Evolutionary conservation across 2,888 invertebrate genomes (phyloP).

Genomic region (Drosophila neonasuta): DNA sequence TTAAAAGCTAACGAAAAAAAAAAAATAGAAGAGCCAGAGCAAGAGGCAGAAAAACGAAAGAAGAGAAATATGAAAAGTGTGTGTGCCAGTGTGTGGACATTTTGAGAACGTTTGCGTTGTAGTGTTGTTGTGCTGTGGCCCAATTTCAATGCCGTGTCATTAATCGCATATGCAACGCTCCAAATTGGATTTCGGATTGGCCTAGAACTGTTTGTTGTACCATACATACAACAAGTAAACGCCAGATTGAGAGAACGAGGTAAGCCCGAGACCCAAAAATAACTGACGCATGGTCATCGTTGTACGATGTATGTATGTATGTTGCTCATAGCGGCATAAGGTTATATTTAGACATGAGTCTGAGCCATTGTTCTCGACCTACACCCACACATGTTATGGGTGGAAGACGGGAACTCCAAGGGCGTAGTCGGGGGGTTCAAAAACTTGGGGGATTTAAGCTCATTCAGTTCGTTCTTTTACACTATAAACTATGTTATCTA

Average conservation of each 20-base stretch:
- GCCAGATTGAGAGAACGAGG: conserved; percentile 41
- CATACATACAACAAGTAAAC: conserved; percentile 1
- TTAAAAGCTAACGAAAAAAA: conserved; percentile 17
- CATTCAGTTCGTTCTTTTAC: background rate
- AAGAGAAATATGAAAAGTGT: conserved; percentile 42
- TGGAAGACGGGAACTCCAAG: background rate
- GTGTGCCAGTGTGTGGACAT: conserved; percentile 46
- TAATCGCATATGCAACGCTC: conserved; percentile 55
- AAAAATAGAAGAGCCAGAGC: background rate
- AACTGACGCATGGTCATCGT: conserved; percentile 38
- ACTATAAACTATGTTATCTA: no score
- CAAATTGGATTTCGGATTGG: conserved; percentile 66
- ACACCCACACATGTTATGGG: conserved; percentile 38
- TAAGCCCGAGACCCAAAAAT: conserved; percentile 36
- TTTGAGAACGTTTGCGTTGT: conserved; percentile 56
- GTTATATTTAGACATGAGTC: background rate
- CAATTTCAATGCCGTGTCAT: conserved; percentile 79
- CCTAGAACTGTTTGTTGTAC: conserved; percentile 38
- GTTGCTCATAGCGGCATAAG: conserved; percentile 2
- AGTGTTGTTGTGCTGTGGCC: conserved; percentile 59
- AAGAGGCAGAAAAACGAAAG: background rate
- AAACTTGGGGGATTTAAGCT: background rate
- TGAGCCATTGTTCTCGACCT: conserved; percentile 39
- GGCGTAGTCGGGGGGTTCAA: background rate
- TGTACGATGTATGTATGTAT: background rate